Percentiles rank a stretch among this genome's conserved stretches.
These are phyloP conservation scores for Drosophila eugracilis DNA, from an alignment of 1,140 invertebrate genomes.

Conservation along the genomic window DNA sequence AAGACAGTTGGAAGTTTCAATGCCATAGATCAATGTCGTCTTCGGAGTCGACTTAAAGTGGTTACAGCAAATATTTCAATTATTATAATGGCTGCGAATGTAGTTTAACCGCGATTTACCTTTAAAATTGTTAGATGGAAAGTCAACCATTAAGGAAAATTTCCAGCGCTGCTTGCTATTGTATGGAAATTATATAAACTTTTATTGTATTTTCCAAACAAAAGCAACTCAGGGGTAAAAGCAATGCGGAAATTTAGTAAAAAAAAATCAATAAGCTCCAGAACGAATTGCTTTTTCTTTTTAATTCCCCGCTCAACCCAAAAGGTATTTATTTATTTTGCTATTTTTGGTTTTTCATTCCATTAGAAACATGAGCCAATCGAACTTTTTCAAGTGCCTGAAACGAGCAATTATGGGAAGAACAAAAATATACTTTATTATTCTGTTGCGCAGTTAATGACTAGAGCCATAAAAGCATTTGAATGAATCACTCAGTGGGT, in stretches of 20 bases:
- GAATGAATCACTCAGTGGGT: slow-evolving; percentile 6
- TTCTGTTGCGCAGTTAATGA: slow-evolving; percentile 16
- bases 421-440: slow-evolving; percentile 9
- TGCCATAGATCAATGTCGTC: slow-evolving; percentile 39
- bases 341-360: slow-evolving; percentile 30
- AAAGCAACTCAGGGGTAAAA: slow-evolving; percentile 4
- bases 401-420: slow-evolving; percentile 4
- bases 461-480: slow-evolving; percentile 9
- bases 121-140: slow-evolving; percentile 12
- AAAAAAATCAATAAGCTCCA: background rate
- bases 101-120: slow-evolving; percentile 10
- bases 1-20: slow-evolving; percentile 35
- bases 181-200: slow-evolving; percentile 34
- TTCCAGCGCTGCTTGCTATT: slow-evolving; percentile 20
- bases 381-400: slow-evolving; percentile 5
- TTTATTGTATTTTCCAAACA: slow-evolving; percentile 15
- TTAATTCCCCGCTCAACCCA: background rate
- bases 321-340: slow-evolving; percentile 11
- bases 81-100: slow-evolving; percentile 16
- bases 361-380: background rate
- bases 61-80: slow-evolving; percentile 36
- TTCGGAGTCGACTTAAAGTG: slow-evolving; percentile 16
- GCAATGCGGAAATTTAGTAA: slow-evolving; percentile 26
- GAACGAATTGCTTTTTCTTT: slow-evolving; percentile 14
- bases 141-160: background rate